phyloP scores from a whole-genome alignment of 2,797 vertebrate genomes.

The Sebastes itinus region DNA sequence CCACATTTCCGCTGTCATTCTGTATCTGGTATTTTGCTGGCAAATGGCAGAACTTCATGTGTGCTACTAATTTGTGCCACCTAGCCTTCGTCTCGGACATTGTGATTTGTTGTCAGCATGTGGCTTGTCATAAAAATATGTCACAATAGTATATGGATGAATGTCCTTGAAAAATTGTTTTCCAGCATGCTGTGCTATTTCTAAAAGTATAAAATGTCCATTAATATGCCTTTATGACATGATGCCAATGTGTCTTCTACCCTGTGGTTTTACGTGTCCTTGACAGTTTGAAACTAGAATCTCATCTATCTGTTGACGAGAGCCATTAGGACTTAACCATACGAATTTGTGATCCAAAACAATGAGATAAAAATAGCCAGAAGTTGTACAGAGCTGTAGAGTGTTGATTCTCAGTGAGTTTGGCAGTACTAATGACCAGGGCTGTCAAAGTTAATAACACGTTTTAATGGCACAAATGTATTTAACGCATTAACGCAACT shows the following conservation, averaged over 20 bases:
- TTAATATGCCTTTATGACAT: not conserved
- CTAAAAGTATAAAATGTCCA: not conserved
- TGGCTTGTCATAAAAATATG: not conserved
- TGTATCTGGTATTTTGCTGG: not conserved
- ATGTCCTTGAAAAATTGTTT: not conserved
- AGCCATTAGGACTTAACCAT: not conserved
- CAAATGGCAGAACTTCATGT: not conserved
- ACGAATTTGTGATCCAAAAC: not conserved
- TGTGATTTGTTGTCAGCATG: not conserved
- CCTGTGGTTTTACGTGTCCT: not conserved
- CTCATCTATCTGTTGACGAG: not conserved
- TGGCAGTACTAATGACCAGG: not conserved
- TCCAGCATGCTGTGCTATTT: not conserved
- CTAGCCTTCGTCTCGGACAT: not conserved
- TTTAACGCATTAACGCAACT: too few relatives aligned
- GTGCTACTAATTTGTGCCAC: not conserved
- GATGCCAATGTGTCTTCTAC: not conserved
- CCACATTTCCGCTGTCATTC: not conserved
- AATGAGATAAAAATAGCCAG: not conserved
- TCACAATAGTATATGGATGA: not conserved
- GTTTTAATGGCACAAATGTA: too few relatives aligned
- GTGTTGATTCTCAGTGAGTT: not conserved
- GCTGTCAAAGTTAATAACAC: too few relatives aligned
- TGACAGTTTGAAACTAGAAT: not conserved
- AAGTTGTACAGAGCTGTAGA: not conserved